Evolutionary conservation across 2,888 invertebrate species (phyloP).

Genomic region (Pseudeuparius sepicola): DNA sequence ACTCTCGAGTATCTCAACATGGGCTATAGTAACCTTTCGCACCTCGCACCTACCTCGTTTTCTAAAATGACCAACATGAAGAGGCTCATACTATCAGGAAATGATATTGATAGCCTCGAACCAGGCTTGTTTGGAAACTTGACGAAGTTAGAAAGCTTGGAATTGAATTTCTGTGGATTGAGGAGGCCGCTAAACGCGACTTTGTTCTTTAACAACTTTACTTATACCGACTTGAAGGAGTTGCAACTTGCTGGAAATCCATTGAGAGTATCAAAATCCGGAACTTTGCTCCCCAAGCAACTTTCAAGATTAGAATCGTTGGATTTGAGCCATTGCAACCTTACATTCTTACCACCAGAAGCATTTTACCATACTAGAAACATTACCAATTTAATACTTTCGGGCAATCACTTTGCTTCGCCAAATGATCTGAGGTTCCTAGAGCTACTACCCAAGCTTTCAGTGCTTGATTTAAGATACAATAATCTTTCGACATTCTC

Average conservation of each 20-base stretch:
- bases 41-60: conserved; percentile 55
- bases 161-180: conserved; percentile 58
- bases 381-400: conserved; percentile 50
- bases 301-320: conserved; percentile 52
- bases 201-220: conserved; percentile 55
- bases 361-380: conserved; percentile 53
- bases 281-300: conserved; percentile 54
- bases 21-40: conserved; percentile 60
- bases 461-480: conserved; percentile 52
- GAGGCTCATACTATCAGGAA: conserved; percentile 56
- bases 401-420: conserved; percentile 46
- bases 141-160: conserved; percentile 54
- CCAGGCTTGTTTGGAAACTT: conserved; percentile 58
- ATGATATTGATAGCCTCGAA: conserved; percentile 54
- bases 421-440: conserved; percentile 47
- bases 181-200: conserved; percentile 53
- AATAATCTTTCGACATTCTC: conserved; percentile 53
- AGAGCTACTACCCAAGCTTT: conserved; percentile 45
- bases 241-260: conserved; percentile 61
- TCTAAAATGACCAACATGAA: conserved; percentile 59
- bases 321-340: conserved; percentile 56
- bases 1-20: conserved; percentile 60
- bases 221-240: conserved; percentile 54
- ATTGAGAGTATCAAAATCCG: conserved; percentile 47
- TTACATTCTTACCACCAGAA: conserved; percentile 48